Evolutionary conservation across 2,888 invertebrate species (phyloP).

Genomic region (Diaprepes abbreviatus): DNA sequence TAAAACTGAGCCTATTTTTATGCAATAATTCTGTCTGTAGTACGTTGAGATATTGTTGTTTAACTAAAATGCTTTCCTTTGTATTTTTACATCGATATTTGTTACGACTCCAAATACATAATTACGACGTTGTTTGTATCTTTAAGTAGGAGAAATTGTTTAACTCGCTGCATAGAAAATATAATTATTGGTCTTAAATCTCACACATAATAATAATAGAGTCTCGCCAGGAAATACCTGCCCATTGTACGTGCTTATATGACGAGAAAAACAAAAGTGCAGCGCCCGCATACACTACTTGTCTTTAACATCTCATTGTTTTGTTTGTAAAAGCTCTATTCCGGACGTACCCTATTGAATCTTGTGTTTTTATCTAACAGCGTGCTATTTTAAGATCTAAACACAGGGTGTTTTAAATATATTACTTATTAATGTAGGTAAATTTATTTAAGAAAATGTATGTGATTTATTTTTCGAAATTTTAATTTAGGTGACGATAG

Average conservation of each 20-base stretch:
- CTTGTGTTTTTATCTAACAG: background rate
- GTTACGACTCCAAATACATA: background rate
- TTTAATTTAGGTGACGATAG: too few relatives aligned
- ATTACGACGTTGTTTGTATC: background rate
- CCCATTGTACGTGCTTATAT: constrained; percentile 31
- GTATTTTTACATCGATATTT: background rate
- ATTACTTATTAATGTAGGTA: too few relatives aligned
- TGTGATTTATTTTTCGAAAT: too few relatives aligned
- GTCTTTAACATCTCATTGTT: constrained; percentile 19
- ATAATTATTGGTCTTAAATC: background rate
- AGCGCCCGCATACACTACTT: constrained; percentile 33
- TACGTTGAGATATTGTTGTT: too few relatives aligned
- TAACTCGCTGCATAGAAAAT: background rate
- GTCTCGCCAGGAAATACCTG: constrained; percentile 30
- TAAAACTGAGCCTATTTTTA: too few relatives aligned
- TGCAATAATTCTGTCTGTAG: too few relatives aligned
- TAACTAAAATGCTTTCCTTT: background rate
- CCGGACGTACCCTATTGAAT: background rate
- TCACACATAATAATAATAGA: constrained; percentile 2
- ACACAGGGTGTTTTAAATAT: too few relatives aligned
- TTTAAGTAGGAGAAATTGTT: background rate
- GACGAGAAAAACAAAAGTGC: constrained; percentile 17
- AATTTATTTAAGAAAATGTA: too few relatives aligned
- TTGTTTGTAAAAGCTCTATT: constrained; percentile 3
- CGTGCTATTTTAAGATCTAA: too few relatives aligned